Evolutionary conservation across 2,888 invertebrate species (phyloP).

Genomic region (Theodoxus fluviatilis): DNA sequence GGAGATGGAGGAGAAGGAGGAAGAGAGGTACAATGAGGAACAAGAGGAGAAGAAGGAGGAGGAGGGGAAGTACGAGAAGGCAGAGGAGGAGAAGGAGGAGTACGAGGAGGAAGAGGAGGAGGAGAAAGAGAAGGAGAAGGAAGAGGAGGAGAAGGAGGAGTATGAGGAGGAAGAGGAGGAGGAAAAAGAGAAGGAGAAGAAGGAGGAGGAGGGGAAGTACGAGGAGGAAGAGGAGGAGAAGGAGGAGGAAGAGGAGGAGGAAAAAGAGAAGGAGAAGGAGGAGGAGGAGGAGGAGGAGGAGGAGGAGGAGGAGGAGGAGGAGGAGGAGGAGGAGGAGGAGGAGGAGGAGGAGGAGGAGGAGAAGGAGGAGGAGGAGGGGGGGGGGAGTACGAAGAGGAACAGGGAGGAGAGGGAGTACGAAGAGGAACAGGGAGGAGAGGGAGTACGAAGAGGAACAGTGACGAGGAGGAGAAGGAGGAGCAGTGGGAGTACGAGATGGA

Average conservation of each 20-base stretch:
- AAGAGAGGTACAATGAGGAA: no score
- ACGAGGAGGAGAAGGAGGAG: not conserved
- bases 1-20: not conserved
- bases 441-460: not conserved
- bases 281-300: not conserved
- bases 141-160: not conserved
- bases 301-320: not conserved
- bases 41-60: no score
- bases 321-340: not conserved
- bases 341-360: not conserved
- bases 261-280: slow-evolving; percentile 1
- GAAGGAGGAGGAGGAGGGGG: not conserved
- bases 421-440: not conserved
- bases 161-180: not conserved
- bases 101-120: not conserved
- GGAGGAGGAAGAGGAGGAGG: not conserved
- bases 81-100: not conserved
- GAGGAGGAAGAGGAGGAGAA: not conserved
- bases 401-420: not conserved
- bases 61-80: not conserved
- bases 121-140: not conserved
- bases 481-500: not conserved
- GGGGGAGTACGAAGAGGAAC: not conserved
- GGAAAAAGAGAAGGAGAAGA: not conserved
- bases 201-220: not conserved